Conservation (phyloP, 2,888 invertebrate species). For the Tetheella fluctuosa region DNA sequence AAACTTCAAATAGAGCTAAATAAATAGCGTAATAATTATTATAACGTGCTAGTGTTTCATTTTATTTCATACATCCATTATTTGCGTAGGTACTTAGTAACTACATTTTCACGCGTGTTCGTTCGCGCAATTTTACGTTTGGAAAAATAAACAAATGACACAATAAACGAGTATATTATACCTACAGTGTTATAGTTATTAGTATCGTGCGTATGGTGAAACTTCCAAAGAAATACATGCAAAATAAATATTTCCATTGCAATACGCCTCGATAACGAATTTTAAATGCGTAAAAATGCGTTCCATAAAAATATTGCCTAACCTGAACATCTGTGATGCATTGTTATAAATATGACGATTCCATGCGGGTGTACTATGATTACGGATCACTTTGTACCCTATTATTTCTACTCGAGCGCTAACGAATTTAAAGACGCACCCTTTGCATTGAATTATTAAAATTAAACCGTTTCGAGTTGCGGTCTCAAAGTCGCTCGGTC, state of each 20-base stretch:
- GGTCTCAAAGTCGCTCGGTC: constrained; percentile 69
- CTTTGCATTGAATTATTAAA: constrained; percentile 71
- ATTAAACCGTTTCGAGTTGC: constrained; percentile 67
- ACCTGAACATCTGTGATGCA: too few relatives aligned
- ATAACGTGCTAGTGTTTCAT: constrained; percentile 10
- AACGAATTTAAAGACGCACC: constrained; percentile 53
- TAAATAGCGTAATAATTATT: constrained; percentile 31
- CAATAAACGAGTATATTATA: too few relatives aligned
- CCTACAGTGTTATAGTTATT: too few relatives aligned
- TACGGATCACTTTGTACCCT: constrained; percentile 21
- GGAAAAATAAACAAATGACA: too few relatives aligned
- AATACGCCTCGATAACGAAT: too few relatives aligned
- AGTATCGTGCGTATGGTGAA: too few relatives aligned
- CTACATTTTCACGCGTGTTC: background rate
- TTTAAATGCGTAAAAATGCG: too few relatives aligned
- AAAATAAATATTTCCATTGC: too few relatives aligned
- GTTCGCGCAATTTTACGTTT: background rate
- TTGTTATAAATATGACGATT: too few relatives aligned
- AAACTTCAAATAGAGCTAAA: constrained; percentile 56
- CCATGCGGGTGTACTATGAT: background rate
- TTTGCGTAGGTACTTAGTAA: background rate
- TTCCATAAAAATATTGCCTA: too few relatives aligned
- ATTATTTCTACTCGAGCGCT: constrained; percentile 38
- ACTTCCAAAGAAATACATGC: too few relatives aligned
- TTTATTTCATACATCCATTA: background rate